These are phyloP conservation scores for Smithornis capensis DNA, from an alignment of 2,113 vertebrate genomes.

Conservation along the genomic window DNA sequence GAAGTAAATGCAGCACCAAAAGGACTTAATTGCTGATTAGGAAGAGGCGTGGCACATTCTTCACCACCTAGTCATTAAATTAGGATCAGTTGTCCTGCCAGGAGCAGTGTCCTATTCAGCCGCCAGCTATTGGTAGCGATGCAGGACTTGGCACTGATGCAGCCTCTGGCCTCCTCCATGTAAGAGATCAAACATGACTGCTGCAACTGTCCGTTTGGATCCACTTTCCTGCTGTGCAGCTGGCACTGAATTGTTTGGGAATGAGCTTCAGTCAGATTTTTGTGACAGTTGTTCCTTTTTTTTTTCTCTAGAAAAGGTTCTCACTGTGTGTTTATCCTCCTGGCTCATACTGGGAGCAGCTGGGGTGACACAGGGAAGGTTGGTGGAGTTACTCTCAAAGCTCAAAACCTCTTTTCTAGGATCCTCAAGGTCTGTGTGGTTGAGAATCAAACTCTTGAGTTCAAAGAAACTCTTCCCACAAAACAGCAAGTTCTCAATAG, in stretches of 20 bases:
- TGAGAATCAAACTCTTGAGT: not conserved
- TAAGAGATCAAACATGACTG: slow-evolving; percentile 18
- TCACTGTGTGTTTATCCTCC: not conserved
- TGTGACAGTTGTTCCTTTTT: not conserved
- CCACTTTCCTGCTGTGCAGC: slow-evolving; percentile 14
- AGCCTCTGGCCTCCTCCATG: slow-evolving; percentile 8
- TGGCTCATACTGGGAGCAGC: not conserved
- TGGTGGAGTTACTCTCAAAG: not conserved
- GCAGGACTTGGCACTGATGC: slow-evolving; percentile 15
- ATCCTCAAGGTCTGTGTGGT: not conserved
- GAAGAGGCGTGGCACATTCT: not conserved
- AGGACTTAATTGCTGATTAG: not conserved
- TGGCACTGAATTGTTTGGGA: slow-evolving; percentile 31
- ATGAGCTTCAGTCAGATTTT: slow-evolving; percentile 33
- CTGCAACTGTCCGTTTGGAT: slow-evolving; percentile 43
- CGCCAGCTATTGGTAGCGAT: not conserved
- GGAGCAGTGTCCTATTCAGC: not conserved
- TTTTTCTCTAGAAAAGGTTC: not conserved
- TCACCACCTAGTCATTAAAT: slow-evolving; percentile 13
- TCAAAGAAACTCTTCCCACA: not conserved
- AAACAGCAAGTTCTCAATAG: not conserved
- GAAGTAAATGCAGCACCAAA: not conserved
- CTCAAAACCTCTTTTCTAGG: not conserved
- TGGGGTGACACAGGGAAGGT: not conserved
- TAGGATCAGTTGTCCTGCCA: not conserved